Evolutionary conservation across 2,888 invertebrate species (phyloP), one percentile per base, ranked within the genome.

Genomic region (Chrysina gloriosa): DNA sequence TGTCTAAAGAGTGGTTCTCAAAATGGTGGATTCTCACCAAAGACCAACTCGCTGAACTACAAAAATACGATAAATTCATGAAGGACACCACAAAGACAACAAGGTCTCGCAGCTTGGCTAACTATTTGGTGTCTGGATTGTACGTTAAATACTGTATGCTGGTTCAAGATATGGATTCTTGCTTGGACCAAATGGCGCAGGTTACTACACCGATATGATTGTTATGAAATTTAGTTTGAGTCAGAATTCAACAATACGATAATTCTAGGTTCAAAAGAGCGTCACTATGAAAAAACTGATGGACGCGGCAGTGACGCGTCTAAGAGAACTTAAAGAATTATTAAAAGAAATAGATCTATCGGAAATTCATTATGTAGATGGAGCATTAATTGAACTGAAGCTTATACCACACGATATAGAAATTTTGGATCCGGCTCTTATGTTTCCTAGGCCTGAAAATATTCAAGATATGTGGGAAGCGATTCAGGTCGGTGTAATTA

Each of bases 281-380:
- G 81, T 85, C 0, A 83, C 85, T 23, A 85, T 90, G 0, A 86
- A 85, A 73, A 84, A 84, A 72, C 78, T 90, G 16, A 85, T 90
- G 50, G 89, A 90, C 69, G 85, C 87, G 0, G 79, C 88, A 0
- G 85, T 88, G 1, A 75, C 77, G 4, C 76, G 90, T 6, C 82
- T 90, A 73, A 80, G 88, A 1, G 90, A 90, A 76, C 78, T 89
- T 19, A 89, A 89, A 76, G 77, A 80, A 29, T 85, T 86, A 47
- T 77, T 90, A 14, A 85, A 87, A 74, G 84, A 86, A 69, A 82
- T 89, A 6, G 87, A 89, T 77, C 82, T 84, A 3, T 86, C 87
- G 4, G 88, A 90, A 77, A 89, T 84, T 75, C 92, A 91, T 58
- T 93, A 91, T 82, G 86, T 91, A 54, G 93, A 94, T 77, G 90